phyloP scores from a whole-genome alignment of 2,888 invertebrate species.

The Thymelicus sylvestris region DNA sequence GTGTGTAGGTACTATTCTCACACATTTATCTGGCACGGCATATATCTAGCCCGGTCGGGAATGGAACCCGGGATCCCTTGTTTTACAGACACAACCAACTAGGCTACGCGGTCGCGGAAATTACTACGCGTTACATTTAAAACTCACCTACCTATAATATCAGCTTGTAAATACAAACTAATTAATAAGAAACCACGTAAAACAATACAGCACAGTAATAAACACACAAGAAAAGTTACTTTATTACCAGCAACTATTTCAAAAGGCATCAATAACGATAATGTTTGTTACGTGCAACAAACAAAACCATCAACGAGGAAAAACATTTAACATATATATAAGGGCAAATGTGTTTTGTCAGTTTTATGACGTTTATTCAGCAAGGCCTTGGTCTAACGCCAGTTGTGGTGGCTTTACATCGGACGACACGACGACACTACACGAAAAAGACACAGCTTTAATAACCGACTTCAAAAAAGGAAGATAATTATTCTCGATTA shows the following conservation, averaged over 20 bases:
- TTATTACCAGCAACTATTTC: slow-evolving; percentile 12
- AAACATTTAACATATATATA: neutral
- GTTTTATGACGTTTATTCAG: neutral
- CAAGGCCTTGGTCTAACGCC: too few species aligned
- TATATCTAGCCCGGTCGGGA: too few species aligned
- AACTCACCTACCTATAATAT: too few species aligned
- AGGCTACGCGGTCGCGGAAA: too few species aligned
- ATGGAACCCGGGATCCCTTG: too few species aligned
- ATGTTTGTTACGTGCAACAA: slow-evolving; percentile 17
- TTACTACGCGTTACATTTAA: too few species aligned
- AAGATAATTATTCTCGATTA: too few species aligned
- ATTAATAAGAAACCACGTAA: slow-evolving; percentile 16
- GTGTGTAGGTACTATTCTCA: too few species aligned
- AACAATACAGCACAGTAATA: slow-evolving; percentile 4
- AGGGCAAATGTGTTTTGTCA: neutral
- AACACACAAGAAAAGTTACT: slow-evolving; percentile 4
- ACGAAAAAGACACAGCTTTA: too few species aligned
- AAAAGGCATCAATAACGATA: slow-evolving; percentile 7
- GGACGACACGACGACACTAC: too few species aligned
- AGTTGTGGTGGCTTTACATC: too few species aligned
- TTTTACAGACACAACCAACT: neutral
- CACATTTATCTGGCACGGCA: neutral
- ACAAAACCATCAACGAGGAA: slow-evolving; percentile 12
- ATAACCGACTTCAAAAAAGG: too few species aligned
- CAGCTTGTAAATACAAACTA: neutral